Conservation (phyloP, 2,888 invertebrate species). For the Thecocarcelia acutangulata region DNA sequence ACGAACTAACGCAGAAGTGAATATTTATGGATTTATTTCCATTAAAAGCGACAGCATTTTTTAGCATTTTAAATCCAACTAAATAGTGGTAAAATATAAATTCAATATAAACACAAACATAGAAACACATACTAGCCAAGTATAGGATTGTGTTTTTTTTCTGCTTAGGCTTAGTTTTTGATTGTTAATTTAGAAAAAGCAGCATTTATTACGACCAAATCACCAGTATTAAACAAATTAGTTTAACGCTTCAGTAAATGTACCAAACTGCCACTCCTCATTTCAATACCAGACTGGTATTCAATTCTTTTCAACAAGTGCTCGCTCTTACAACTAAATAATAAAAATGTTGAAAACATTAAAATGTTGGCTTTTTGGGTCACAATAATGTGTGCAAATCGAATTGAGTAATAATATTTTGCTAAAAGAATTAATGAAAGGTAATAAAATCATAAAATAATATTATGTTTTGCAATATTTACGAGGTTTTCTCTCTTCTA, state of each 20-base stretch:
- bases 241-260: conserved; percentile 52
- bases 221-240: conserved; percentile 29
- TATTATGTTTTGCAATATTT: conserved; percentile 39
- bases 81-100: conserved; percentile 24
- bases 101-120: conserved; percentile 6
- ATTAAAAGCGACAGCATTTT: conserved; percentile 13
- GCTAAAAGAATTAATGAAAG: conserved; percentile 20
- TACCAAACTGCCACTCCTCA: too few relatives aligned
- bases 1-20: not conserved
- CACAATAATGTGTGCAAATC: conserved; percentile 16
- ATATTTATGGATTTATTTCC: conserved; percentile 27
- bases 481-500: not conserved
- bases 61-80: conserved; percentile 22
- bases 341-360: conserved; percentile 34
- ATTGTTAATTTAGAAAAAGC: conserved; percentile 27
- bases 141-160: conserved; percentile 5
- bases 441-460: conserved; percentile 30
- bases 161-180: not conserved
- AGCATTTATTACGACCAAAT: conserved; percentile 44
- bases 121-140: not conserved
- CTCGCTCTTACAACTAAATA: too few relatives aligned
- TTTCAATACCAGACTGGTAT: not conserved
- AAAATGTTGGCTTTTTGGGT: not conserved
- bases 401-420: conserved; percentile 8
- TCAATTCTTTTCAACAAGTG: conserved; percentile 1